Conservation (phyloP, 2,113 vertebrate species). For the Syrmaticus mikado region DNA sequence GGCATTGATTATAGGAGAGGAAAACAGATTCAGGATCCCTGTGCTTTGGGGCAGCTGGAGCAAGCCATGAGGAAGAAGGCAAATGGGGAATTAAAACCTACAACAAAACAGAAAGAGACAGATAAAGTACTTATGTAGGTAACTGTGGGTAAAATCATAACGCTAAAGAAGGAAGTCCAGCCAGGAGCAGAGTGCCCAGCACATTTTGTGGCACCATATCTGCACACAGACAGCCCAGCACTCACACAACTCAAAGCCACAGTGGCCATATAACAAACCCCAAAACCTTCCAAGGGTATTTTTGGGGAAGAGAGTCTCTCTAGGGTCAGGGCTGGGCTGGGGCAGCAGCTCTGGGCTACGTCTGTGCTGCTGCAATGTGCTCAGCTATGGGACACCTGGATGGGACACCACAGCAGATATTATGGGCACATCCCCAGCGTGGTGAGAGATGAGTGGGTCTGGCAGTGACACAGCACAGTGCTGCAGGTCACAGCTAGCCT, state of each 20-base stretch:
- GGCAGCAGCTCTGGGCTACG: neutral
- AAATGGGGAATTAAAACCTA: neutral
- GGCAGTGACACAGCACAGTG: neutral
- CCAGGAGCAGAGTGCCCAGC: neutral
- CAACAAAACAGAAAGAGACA: neutral
- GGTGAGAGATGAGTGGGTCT: rapidly evolving
- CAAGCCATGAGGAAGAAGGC: neutral
- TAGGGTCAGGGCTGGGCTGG: neutral
- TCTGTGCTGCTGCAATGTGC: rapidly evolving
- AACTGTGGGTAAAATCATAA: neutral
- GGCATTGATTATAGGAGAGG: neutral
- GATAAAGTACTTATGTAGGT: rapidly evolving
- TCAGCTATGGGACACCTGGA: neutral
- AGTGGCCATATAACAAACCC: neutral
- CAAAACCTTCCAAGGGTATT: neutral
- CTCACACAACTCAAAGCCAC: rapidly evolving
- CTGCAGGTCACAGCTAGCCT: neutral
- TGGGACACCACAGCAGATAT: neutral
- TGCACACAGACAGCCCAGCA: neutral
- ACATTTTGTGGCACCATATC: rapidly evolving
- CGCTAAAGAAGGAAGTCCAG: rapidly evolving
- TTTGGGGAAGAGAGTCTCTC: neutral
- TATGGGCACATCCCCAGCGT: rapidly evolving
- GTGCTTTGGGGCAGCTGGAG: neutral
- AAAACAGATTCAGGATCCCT: neutral